Conservation (phyloP, 2,797 vertebrate species). For the Garrulus glandarius region DNA sequence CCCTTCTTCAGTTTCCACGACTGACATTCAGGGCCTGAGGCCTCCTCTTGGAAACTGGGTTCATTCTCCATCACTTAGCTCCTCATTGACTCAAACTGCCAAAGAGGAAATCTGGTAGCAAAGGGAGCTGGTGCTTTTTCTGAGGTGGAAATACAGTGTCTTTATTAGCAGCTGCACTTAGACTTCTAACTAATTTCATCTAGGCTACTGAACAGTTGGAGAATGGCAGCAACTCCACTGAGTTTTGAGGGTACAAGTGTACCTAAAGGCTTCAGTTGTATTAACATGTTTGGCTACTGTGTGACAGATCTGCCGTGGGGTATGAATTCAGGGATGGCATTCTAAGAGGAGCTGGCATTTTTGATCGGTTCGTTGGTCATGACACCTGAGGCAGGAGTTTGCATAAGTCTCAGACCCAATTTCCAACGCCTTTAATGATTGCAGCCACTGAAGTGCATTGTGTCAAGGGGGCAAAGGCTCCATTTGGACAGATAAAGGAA, state of each 20-base stretch:
- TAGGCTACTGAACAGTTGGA: conserved; percentile 53
- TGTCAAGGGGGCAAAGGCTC: conserved; percentile 20
- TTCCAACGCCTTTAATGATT: conserved; percentile 48
- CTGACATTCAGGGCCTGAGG: not conserved
- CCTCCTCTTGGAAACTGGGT: not conserved
- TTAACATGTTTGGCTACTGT: conserved; percentile 55
- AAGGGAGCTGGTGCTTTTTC: conserved; percentile 11
- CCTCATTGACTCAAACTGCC: not conserved
- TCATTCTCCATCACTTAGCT: conserved; percentile 5
- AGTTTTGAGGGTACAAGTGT: conserved; percentile 50
- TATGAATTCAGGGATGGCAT: conserved; percentile 50
- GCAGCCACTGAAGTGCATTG: conserved; percentile 42
- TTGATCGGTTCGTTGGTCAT: conserved; percentile 58
- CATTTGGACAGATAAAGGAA: conserved; percentile 4
- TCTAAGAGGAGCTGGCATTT: conserved; percentile 68
- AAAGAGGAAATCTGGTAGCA: conserved; percentile 12
- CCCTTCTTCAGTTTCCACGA: not conserved
- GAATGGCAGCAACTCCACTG: conserved; percentile 43
- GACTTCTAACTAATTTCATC: conserved; percentile 44
- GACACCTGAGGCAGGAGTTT: conserved; percentile 68
- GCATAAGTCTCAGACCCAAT: conserved; percentile 38
- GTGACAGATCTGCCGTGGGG: conserved; percentile 59
- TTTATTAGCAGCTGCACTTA: conserved; percentile 40
- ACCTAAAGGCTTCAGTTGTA: conserved; percentile 65
- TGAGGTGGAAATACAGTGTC: not conserved